Evolutionary conservation across 1,140 invertebrate species (phyloP).

Genomic region (Drosophila orena): DNA sequence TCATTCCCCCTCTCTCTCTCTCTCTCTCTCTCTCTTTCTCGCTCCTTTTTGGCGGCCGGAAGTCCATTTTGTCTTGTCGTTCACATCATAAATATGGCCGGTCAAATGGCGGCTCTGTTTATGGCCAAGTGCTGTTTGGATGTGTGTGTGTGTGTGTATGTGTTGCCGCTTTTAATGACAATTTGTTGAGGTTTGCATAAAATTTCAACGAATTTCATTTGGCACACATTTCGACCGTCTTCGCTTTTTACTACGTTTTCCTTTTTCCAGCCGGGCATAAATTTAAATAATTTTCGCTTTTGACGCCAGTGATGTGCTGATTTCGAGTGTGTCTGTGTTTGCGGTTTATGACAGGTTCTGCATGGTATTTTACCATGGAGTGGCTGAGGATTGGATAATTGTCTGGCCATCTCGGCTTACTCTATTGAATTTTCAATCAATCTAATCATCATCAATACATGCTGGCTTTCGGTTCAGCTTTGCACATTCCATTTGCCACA

Average conservation of each 20-base stretch:
- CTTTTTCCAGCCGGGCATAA: constrained; percentile 43
- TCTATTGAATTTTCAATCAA: constrained; percentile 45
- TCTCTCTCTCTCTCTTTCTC: not conserved
- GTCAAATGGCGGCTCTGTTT: constrained; percentile 71
- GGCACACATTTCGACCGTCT: constrained; percentile 56
- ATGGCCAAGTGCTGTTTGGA: constrained; percentile 53
- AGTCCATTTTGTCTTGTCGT: constrained; percentile 83
- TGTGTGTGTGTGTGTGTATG: constrained; percentile 19
- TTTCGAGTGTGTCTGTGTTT: constrained; percentile 22
- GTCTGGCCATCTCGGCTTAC: constrained; percentile 12
- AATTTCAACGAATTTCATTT: constrained; percentile 72
- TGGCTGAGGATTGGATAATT: constrained; percentile 11
- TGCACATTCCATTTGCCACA: constrained; percentile 17
- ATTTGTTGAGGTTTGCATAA: constrained; percentile 80
- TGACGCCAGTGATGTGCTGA: constrained; percentile 35
- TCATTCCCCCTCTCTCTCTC: not conserved
- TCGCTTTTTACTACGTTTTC: constrained; percentile 15
- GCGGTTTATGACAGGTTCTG: constrained; percentile 32
- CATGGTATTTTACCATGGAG: constrained; percentile 22
- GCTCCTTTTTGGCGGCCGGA: constrained; percentile 41
- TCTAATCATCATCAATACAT: constrained; percentile 35
- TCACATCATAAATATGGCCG: constrained; percentile 80
- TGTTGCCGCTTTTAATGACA: constrained; percentile 76
- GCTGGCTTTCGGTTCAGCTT: not conserved
- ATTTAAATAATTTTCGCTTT: constrained; percentile 76